These are phyloP conservation scores for Lota lota DNA, from an alignment of 2,113 vertebrate species.

Conservation along the genomic window DNA sequence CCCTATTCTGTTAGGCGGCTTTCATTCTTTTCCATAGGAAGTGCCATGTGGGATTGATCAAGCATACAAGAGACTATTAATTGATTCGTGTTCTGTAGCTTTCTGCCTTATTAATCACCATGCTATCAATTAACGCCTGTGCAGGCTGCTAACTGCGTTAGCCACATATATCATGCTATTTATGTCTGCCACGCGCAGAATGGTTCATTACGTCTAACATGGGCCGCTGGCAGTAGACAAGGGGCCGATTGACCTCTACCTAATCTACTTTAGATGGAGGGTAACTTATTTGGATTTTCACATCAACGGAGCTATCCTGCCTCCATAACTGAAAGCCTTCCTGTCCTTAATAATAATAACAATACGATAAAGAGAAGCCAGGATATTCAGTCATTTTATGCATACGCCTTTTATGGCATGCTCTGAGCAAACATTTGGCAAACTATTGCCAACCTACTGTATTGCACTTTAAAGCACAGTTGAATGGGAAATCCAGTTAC, in stretches of 20 bases:
- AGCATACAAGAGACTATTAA: background rate
- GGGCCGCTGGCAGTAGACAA: background rate
- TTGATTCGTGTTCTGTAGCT: background rate
- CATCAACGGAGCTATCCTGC: background rate
- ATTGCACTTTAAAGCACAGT: too few species aligned
- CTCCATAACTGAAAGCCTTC: background rate
- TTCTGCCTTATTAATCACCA: slow-evolving; percentile 1
- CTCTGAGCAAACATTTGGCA: too few species aligned
- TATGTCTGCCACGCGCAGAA: background rate
- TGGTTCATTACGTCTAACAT: background rate
- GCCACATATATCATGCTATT: background rate
- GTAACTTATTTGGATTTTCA: background rate
- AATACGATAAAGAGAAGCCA: background rate
- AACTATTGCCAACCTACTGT: too few species aligned
- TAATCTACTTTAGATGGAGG: background rate
- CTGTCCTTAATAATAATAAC: background rate
- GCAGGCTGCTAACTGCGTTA: background rate
- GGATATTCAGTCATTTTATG: background rate
- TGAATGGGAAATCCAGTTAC: too few species aligned
- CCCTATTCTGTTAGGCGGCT: background rate
- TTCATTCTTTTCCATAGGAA: background rate
- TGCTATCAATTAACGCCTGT: background rate
- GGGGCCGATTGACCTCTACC: background rate
- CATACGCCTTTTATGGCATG: background rate
- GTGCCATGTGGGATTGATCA: background rate